Evolutionary conservation across 35 echinoderm and acorn worm genomes (phyloP).

Genomic region (Hemicentrotus pulcherrimus): DNA sequence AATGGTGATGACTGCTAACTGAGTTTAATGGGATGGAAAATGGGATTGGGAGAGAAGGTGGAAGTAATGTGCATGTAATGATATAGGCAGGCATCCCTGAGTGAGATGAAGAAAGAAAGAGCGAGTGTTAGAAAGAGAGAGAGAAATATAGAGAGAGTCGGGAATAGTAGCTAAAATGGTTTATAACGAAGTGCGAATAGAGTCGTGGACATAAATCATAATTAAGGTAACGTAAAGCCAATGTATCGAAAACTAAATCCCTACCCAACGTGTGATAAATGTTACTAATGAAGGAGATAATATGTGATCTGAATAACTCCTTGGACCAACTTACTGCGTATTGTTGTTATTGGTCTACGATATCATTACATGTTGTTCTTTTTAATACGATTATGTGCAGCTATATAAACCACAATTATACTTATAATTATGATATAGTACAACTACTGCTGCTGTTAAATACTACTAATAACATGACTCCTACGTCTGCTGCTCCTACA

Average conservation of each 20-base stretch:
- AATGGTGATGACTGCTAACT: background rate
- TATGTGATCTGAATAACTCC: too few relatives aligned
- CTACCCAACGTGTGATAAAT: too few relatives aligned
- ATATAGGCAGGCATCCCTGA: background rate
- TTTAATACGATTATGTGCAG: too few relatives aligned
- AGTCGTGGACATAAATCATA: background rate
- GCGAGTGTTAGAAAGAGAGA: background rate
- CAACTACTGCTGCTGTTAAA: background rate
- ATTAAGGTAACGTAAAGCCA: too few relatives aligned
- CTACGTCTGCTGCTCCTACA: background rate
- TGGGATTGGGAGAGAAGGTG: constrained; percentile 22
- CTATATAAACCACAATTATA: too few relatives aligned
- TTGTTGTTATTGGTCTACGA: too few relatives aligned
- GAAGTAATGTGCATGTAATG: constrained; percentile 25
- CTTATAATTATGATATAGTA: background rate
- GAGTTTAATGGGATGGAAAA: constrained; percentile 31
- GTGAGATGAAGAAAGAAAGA: background rate
- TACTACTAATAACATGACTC: background rate
- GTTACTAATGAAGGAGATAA: too few relatives aligned
- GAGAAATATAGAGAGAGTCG: background rate
- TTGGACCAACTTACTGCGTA: too few relatives aligned
- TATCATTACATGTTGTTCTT: too few relatives aligned
- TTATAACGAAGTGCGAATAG: background rate
- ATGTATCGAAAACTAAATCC: too few relatives aligned
- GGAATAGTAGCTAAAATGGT: background rate